Evolutionary conservation across 2,797 vertebrate genomes (phyloP).

Genomic region (Peromyscus aztecus): DNA sequence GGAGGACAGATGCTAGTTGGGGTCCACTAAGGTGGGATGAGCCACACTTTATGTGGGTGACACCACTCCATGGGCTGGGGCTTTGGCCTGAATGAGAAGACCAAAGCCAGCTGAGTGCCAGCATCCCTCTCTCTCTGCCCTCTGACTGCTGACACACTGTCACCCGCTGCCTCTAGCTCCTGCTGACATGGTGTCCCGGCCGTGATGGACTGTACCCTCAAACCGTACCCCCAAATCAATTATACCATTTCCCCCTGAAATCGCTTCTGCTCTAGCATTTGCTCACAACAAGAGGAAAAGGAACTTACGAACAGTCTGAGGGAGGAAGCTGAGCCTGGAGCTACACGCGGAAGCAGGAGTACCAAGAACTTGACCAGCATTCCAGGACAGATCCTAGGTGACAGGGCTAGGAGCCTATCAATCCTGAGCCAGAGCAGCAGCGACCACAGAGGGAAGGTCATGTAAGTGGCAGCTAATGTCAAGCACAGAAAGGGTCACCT

Average conservation of each 20-base stretch:
- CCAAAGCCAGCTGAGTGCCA: background rate
- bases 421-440: background rate
- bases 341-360: background rate
- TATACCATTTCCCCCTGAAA: background rate
- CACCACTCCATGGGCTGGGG: background rate
- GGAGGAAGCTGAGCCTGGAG: background rate
- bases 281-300: background rate
- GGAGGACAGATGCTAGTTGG: background rate
- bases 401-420: background rate
- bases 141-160: background rate
- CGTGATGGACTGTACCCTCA: background rate
- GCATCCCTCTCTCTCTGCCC: background rate
- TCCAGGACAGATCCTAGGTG: too few species aligned
- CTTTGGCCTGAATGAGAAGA: background rate
- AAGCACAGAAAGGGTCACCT: rapidly evolving
- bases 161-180: background rate
- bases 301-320: background rate
- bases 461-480: background rate
- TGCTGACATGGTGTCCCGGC: background rate
- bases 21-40: background rate
- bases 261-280: background rate
- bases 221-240: too few species aligned
- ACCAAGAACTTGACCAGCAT: background rate
- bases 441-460: background rate
- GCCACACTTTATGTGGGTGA: background rate